Evolutionary conservation across 2,797 vertebrate genomes (phyloP).

Genomic region (Tenualosa ilisha): DNA sequence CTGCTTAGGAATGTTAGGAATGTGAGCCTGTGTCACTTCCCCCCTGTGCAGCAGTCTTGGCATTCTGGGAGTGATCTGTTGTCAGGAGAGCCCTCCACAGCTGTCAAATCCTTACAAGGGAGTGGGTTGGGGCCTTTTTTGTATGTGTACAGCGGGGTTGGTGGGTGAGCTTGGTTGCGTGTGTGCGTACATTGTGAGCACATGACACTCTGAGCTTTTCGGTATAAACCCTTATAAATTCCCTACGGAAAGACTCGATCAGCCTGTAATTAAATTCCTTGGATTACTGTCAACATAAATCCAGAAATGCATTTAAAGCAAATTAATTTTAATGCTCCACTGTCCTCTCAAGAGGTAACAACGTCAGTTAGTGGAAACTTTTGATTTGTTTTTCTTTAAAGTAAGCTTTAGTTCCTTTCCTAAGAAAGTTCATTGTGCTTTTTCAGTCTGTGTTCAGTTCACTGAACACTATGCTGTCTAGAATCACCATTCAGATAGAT

Average conservation of each 20-base stretch:
- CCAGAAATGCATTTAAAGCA: constrained; percentile 18
- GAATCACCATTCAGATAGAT: background rate
- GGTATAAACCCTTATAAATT: constrained; percentile 7
- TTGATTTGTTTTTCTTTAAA: background rate
- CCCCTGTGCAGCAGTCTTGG: constrained; percentile 68
- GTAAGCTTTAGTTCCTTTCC: too few relatives aligned
- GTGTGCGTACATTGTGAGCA: constrained; percentile 34
- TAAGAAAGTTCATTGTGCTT: background rate
- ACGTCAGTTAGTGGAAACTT: background rate
- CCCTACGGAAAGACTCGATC: background rate
- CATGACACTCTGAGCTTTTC: background rate
- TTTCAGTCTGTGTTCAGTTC: background rate
- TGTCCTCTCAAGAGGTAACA: background rate
- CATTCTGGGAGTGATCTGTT: constrained; percentile 77
- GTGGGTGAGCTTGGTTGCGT: constrained; percentile 46
- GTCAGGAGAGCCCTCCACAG: constrained; percentile 75
- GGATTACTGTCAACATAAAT: constrained; percentile 17
- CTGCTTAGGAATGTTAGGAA: constrained; percentile 67
- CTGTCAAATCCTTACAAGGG: constrained; percentile 67
- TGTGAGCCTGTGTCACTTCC: constrained; percentile 71
- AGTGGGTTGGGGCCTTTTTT: constrained; percentile 43
- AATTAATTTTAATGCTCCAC: background rate
- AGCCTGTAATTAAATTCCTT: constrained; percentile 8
- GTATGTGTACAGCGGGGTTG: constrained; percentile 36
- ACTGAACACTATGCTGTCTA: background rate